These are phyloP conservation scores for Anoura caudifer DNA, from an alignment of 2,113 vertebrate species.

Conservation along the genomic window DNA sequence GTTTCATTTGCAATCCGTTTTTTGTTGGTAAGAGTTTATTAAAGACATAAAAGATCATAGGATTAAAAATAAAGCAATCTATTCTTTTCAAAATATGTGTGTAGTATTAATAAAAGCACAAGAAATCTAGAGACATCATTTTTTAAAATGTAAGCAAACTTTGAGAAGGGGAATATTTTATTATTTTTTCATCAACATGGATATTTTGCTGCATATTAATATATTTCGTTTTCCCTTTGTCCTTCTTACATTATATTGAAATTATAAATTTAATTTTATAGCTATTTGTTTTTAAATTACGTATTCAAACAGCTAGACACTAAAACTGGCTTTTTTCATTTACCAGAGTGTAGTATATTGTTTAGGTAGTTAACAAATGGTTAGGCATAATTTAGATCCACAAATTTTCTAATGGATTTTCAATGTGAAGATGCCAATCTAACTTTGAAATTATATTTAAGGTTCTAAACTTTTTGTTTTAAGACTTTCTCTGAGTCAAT, in stretches of 20 bases:
- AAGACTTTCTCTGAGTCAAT: constrained; percentile 32
- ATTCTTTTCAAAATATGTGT: constrained; percentile 46
- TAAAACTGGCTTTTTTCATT: constrained; percentile 54
- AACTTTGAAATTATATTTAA: constrained; percentile 52
- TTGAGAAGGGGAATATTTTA: constrained; percentile 49
- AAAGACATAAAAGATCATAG: constrained; percentile 1
- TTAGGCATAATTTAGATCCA: constrained; percentile 38
- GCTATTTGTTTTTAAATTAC: constrained; percentile 53
- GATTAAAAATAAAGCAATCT: constrained; percentile 58
- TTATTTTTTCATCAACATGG: constrained; percentile 39
- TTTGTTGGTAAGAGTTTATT: constrained; percentile 55
- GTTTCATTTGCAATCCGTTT: constrained; percentile 27
- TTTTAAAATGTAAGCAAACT: constrained; percentile 43
- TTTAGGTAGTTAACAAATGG: constrained; percentile 60
- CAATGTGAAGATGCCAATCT: constrained; percentile 11
- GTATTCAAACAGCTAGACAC: constrained; percentile 34
- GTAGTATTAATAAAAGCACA: constrained; percentile 43
- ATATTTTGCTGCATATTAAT: constrained; percentile 53
- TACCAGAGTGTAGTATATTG: constrained; percentile 28
- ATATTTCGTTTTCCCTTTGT: constrained; percentile 58
- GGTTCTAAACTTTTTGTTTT: constrained; percentile 51
- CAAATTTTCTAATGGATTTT: constrained; percentile 35
- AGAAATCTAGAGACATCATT: constrained; percentile 16
- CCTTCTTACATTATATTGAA: constrained; percentile 46
- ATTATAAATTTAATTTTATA: constrained; percentile 54